Evolutionary conservation across 2,888 invertebrate genomes (phyloP), one percentile per base, ranked within the genome.

Genomic region (Drosophila maculinotata): DNA sequence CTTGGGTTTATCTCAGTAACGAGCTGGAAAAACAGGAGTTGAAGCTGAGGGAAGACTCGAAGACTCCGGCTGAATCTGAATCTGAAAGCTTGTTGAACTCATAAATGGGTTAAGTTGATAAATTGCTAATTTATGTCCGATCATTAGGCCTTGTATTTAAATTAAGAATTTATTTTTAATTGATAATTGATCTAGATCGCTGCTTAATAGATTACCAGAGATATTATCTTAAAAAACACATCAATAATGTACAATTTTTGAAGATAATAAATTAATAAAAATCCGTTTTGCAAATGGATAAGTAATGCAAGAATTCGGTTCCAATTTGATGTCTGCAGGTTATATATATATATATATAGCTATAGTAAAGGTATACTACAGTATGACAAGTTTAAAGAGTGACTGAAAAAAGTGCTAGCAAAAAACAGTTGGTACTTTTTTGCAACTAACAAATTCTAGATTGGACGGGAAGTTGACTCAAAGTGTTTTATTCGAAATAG

Each of bases 41-140:
- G 20, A 2, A 20, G 20, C 20, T 20, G 4, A 20, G 20, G 20
- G 2, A 4, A 20, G 20, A n/a, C n/a, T n/a, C n/a, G n/a, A n/a
- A n/a, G n/a, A n/a, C 20, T 20, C 20, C n/a, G n/a, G n/a, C n/a
- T 28, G 12, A 39, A 4, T 1, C 28, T 10, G 15, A 10, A 15
- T 17, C 10, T n/a, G 20, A 12, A n/a, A 8, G n/a, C 33, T 39
- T 35, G n/a, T 15, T 17, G 14, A 15, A 14, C n/a, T 15, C 10
- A 41, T 47, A 44, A 54, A 63, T 38, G 56, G 15, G 57, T 28
- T 65, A 7, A 35, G 30, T 57, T 57, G 63, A 63, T 82, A 66
- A 71, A 57, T 60, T 49, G 56, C 54, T 52, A 36, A 76, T 59
- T 71, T 56, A 63, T 71, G 66, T 47, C 52, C 33, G 33, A 36